phyloP scores from a whole-genome alignment of 1,140 invertebrate genomes.

The Magallana gigas region DNA sequence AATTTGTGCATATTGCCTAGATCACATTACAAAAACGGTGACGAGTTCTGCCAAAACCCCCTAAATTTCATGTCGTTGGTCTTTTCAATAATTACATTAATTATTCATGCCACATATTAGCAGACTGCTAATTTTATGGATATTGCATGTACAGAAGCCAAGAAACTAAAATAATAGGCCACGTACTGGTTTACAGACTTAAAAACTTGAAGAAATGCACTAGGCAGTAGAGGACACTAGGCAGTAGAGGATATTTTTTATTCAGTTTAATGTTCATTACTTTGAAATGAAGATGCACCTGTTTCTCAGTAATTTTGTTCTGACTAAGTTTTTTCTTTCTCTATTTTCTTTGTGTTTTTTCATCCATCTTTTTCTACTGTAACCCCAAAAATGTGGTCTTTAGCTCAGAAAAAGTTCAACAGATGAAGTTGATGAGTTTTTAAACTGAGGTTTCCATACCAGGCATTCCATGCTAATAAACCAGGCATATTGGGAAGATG shows the following conservation, averaged over 20 bases:
- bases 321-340: not conserved
- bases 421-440: constrained; percentile 25
- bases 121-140: constrained; percentile 22
- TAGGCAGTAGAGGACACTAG: not conserved
- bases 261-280: not conserved
- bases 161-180: not conserved
- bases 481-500: not conserved
- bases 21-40: not conserved
- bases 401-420: not conserved
- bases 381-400: constrained; percentile 33
- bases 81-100: constrained; percentile 26
- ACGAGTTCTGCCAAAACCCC: not conserved
- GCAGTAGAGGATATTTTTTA: not conserved
- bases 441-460: constrained; percentile 27
- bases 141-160: not conserved
- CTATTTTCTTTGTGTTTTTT: not conserved
- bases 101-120: constrained; percentile 21
- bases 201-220: not conserved
- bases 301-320: not conserved
- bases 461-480: constrained; percentile 20
- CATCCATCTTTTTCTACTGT: not conserved
- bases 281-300: constrained; percentile 22
- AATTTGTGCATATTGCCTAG: too few species aligned
- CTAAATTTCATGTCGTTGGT: constrained; percentile 2
- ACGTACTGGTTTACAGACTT: not conserved